Base-by-base conservation (phyloP, 2,888 invertebrate species). In the Agrochola lychnidis region DNA sequence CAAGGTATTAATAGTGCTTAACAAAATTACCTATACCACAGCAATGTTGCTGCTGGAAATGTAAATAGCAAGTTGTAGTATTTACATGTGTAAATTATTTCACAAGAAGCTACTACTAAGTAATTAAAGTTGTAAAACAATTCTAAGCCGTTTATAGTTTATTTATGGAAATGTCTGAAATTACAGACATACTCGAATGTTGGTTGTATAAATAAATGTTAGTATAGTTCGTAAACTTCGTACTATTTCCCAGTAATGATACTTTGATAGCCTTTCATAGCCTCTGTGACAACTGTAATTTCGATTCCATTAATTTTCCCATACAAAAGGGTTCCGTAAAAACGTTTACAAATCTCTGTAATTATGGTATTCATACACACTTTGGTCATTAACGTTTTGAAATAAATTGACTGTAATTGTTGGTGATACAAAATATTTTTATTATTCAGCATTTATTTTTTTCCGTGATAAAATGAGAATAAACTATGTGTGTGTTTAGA, bases 201-300 rank as follows among this genome's bases (percentile, higher is more conserved):
- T 19, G 19, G 14, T 45, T 51, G n/a, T 36, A 9, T 72, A 4
- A 2, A n/a, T n/a, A 59, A 59, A 62, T 51, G 48, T 48, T 40
- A 19, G 42, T 45, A 59, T 6, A 25, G 42, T 79, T 63, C 74
- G 36, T 70, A 59, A 73, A 69, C 25, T 66, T 45, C 45, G 64
- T 56, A 51, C 22, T 42, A 61, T 76, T 76, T 53, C 53, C 57
- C 25, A 62, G 70, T 83, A 83, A 83, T 76, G 64, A 36, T 53
- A 59, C 14, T 76, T 71, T 83, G 63, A 69, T 74, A 74, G 68
- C 48, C 14, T 61, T 67, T 63, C 48, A 70, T 70, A 30, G 70
- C 62, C 57, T 72, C 57, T 48, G 70, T 73, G 75, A 76, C 72
- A 66, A 71, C 71, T 45, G 61, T 83, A 76, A 83, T 83, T 83